A percentile compares a stretch with the other conserved stretches of the same genome.
Evolutionary conservation across 2,113 vertebrate genomes (phyloP).

Genomic region (Alaudala cheleensis): DNA sequence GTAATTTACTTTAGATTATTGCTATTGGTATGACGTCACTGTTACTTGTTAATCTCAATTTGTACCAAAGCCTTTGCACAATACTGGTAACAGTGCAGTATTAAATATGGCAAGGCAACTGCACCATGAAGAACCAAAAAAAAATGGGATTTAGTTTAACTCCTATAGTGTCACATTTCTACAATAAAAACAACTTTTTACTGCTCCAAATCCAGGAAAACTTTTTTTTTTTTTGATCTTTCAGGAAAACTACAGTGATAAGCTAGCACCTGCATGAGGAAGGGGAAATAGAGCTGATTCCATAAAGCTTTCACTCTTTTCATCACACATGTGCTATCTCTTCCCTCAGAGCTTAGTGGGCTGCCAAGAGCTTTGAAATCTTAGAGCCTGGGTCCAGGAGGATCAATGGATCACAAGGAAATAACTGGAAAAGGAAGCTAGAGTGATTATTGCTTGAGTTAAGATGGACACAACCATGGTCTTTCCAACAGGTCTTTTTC

Average conservation of each 20-base stretch:
- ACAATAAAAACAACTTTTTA: neutral
- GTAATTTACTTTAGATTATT: neutral
- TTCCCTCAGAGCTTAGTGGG: neutral
- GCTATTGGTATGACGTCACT: neutral
- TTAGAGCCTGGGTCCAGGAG: neutral
- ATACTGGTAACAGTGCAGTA: neutral
- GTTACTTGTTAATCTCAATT: neutral
- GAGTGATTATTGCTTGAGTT: neutral
- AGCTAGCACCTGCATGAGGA: rapidly evolving
- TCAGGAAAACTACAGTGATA: neutral
- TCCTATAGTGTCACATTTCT: neutral
- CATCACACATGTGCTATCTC: neutral
- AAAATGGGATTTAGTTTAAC: neutral
- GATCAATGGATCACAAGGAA: neutral
- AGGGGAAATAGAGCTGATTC: neutral
- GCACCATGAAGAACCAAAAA: neutral
- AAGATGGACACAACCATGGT: neutral
- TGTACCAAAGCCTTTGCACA: neutral
- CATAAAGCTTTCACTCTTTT: conserved; percentile 8
- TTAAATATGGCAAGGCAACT: neutral
- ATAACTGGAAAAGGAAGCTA: neutral
- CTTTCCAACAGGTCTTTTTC: neutral
- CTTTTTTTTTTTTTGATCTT: conserved; percentile 30
- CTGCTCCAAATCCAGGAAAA: neutral
- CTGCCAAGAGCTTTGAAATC: neutral